These are phyloP conservation scores for Amblyteles armatorius DNA, from an alignment of 2,888 invertebrate species.

Conservation along the genomic window DNA sequence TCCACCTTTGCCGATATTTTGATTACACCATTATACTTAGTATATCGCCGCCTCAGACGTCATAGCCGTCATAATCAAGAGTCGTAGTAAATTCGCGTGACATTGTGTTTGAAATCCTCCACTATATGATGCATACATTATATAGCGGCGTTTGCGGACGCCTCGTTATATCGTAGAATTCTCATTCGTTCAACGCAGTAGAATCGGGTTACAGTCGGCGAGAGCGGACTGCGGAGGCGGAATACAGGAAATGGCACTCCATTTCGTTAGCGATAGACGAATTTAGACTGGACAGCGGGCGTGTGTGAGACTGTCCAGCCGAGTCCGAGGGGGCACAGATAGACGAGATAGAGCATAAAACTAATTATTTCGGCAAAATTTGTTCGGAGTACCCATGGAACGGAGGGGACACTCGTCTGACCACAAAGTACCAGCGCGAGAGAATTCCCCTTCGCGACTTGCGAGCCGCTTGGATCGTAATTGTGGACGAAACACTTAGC, in stretches of 20 bases:
- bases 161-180: background rate
- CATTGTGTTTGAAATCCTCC: no score
- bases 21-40: background rate
- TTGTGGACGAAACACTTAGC: background rate
- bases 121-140: background rate
- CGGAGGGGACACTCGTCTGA: background rate
- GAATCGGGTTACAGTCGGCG: background rate
- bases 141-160: background rate
- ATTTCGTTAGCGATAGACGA: background rate
- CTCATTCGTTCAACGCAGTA: background rate
- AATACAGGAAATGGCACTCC: background rate
- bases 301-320: background rate
- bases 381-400: background rate
- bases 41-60: background rate
- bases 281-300: background rate
- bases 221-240: background rate
- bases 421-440: background rate
- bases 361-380: background rate
- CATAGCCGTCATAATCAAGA: no score
- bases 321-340: background rate
- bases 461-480: background rate
- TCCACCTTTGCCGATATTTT: no score
- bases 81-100: no score
- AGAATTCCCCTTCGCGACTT: background rate
- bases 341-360: background rate